A percentile compares a stretch with the other conserved stretches of the same genome.
Conservation (phyloP, 2,888 invertebrate genomes). For the Apamea crenata region DNA sequence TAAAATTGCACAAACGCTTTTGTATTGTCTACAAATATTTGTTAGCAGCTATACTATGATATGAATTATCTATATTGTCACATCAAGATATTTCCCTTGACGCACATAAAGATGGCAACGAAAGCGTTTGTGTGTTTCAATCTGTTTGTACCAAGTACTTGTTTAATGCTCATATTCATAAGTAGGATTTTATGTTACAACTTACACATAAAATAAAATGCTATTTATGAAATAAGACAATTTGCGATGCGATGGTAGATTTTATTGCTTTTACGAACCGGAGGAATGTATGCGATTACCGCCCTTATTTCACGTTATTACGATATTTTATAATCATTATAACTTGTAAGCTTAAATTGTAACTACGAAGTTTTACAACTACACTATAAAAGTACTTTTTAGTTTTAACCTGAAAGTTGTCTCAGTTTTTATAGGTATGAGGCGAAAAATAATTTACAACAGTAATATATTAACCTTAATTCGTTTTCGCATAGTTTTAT, state of each 20-base stretch:
- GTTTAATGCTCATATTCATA: conserved; percentile 65
- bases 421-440: conserved; percentile 49
- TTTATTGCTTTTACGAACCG: conserved; percentile 67
- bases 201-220: conserved; percentile 71
- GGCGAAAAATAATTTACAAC: conserved; percentile 33
- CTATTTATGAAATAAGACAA: conserved; percentile 74
- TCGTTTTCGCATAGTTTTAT: conserved; percentile 3
- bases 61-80: conserved; percentile 30
- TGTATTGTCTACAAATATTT: conserved; percentile 8
- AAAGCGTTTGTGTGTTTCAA: conserved; percentile 56
- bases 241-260: conserved; percentile 72
- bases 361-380: conserved; percentile 63
- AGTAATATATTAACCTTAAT: not conserved
- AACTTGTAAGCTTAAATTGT: conserved; percentile 72
- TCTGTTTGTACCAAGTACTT: conserved; percentile 44
- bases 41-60: not conserved
- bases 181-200: conserved; percentile 71
- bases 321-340: conserved; percentile 65
- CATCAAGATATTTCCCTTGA: conserved; percentile 15
- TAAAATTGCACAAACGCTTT: conserved; percentile 49
- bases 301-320: conserved; percentile 48
- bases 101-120: conserved; percentile 22
- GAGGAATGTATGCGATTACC: conserved; percentile 59
- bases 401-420: conserved; percentile 13
- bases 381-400: conserved; percentile 33